These are phyloP conservation scores for Emmelina monodactyla DNA, from an alignment of 2,888 invertebrate species.

Conservation along the genomic window DNA sequence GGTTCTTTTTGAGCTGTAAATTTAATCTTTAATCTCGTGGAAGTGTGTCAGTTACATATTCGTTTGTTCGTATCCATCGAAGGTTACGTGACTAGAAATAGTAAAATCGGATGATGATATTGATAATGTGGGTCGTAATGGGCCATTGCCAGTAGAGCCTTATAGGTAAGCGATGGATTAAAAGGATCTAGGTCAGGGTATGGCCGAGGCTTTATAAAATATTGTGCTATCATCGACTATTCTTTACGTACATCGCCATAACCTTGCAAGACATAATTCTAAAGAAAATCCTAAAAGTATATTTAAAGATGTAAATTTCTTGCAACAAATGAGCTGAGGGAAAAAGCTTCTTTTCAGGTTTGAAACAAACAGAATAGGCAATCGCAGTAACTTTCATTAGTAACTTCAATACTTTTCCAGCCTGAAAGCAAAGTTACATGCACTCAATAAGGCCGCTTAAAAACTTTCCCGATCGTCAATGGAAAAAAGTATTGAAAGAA, in stretches of 20 bases:
- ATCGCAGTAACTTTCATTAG: constrained; percentile 32
- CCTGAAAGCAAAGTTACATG: constrained; percentile 46
- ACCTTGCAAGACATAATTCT: constrained; percentile 4
- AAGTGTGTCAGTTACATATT: constrained; percentile 21
- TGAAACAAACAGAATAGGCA: constrained; percentile 21
- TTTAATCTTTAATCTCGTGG: constrained; percentile 22
- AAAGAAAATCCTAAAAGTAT: neutral
- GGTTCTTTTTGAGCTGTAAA: constrained; percentile 24
- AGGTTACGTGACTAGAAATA: constrained; percentile 66
- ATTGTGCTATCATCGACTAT: too few relatives aligned
- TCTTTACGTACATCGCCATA: too few relatives aligned
- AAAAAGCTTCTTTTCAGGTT: constrained; percentile 1
- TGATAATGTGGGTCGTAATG: constrained; percentile 66
- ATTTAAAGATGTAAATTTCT: neutral
- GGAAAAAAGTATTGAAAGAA: constrained; percentile 25
- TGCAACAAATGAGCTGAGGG: neutral
- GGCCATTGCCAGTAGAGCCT: constrained; percentile 65
- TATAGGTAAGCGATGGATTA: constrained; percentile 66
- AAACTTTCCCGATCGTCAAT: constrained; percentile 35
- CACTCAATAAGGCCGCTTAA: constrained; percentile 37
- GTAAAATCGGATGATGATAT: constrained; percentile 66
- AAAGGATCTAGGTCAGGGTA: constrained; percentile 60
- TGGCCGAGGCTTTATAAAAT: constrained; percentile 50
- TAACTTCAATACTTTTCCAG: constrained; percentile 19
- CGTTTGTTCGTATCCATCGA: constrained; percentile 53